phyloP scores from a whole-genome alignment of 1,140 invertebrate species.

The Megathymus violae region DNA sequence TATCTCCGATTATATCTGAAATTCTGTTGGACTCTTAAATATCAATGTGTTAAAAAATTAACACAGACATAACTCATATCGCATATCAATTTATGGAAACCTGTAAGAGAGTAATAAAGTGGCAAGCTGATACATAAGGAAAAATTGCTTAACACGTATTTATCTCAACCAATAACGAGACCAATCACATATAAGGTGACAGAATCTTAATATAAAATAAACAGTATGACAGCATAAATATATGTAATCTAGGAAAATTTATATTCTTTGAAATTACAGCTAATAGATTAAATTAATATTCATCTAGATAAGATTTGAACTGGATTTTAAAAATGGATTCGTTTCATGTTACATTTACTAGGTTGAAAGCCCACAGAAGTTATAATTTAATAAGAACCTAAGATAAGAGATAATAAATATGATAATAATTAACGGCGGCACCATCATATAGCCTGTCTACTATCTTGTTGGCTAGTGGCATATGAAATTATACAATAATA shows the following conservation, averaged over 20 bases:
- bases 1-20: too few relatives aligned
- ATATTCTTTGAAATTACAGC: constrained; percentile 5
- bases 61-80: background rate
- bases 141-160: constrained; percentile 22
- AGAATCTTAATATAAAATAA: constrained; percentile 25
- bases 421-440: too few relatives aligned
- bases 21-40: too few relatives aligned
- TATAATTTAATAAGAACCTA: too few relatives aligned
- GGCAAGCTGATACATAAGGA: constrained; percentile 7
- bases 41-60: background rate
- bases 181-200: constrained; percentile 14
- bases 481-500: too few relatives aligned
- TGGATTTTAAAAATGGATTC: background rate
- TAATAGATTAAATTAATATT: constrained; percentile 20
- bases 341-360: background rate
- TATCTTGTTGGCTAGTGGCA: too few relatives aligned
- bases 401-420: too few relatives aligned
- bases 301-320: background rate
- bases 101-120: background rate
- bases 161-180: constrained; percentile 21
- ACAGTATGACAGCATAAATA: constrained; percentile 27
- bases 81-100: constrained; percentile 17
- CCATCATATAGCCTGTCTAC: too few relatives aligned
- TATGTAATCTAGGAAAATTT: constrained; percentile 18
- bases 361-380: too few relatives aligned